phyloP scores from a whole-genome alignment of 1,140 invertebrate genomes.

The Theocolax elegans region DNA sequence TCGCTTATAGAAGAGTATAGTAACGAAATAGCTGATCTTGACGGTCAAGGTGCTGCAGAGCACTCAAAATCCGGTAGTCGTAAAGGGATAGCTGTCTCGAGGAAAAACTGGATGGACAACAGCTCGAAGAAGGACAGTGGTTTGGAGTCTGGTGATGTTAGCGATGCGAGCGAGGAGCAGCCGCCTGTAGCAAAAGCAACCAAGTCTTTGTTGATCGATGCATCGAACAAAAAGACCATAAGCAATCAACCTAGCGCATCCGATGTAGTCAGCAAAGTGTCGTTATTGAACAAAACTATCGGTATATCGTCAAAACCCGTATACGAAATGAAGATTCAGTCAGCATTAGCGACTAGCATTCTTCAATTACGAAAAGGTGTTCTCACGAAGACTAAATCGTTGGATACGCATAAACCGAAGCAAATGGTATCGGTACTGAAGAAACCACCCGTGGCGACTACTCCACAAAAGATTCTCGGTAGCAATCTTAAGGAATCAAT shows the following conservation, averaged over 20 bases:
- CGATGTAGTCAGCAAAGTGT: background rate
- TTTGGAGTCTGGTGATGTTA: conserved; percentile 62
- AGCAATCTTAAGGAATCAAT: conserved; percentile 49
- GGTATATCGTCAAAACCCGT: conserved; percentile 19
- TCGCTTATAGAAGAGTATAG: conserved; percentile 32
- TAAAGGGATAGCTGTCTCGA: conserved; percentile 8
- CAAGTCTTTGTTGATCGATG: background rate
- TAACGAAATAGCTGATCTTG: background rate
- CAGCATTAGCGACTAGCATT: conserved; percentile 53
- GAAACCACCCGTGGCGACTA: conserved; percentile 46
- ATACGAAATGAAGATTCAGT: conserved; percentile 55
- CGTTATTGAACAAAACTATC: conserved; percentile 9
- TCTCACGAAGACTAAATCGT: conserved; percentile 50
- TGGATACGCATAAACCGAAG: conserved; percentile 34
- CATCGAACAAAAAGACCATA: background rate
- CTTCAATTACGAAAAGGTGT: conserved; percentile 47
- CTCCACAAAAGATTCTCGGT: conserved; percentile 26
- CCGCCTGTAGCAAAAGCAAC: background rate
- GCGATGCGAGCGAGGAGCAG: conserved; percentile 58
- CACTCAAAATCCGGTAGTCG: conserved; percentile 17
- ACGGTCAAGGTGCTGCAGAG: conserved; percentile 6
- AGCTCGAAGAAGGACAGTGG: conserved; percentile 63
- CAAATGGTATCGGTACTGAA: conserved; percentile 63
- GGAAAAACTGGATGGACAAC: conserved; percentile 42
- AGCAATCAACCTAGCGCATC: background rate